These are phyloP conservation scores for Galleria mellonella DNA, from an alignment of 1,140 invertebrate species.

Conservation along the genomic window DNA sequence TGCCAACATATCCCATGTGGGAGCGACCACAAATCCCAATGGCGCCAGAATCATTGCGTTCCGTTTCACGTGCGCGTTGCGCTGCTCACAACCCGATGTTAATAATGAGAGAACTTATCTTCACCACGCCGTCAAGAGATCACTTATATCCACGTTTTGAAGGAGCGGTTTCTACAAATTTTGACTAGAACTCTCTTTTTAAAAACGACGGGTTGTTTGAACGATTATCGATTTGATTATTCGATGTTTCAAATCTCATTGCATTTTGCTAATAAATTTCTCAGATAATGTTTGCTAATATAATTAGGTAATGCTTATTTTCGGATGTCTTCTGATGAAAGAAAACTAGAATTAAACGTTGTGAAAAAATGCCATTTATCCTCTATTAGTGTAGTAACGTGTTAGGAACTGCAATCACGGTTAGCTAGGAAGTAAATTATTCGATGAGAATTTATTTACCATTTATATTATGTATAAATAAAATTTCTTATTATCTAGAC, in stretches of 20 bases:
- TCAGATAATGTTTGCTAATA: background rate
- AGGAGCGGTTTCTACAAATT: background rate
- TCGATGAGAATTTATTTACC: conserved; percentile 20
- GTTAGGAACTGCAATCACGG: conserved; percentile 64
- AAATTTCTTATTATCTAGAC: conserved; percentile 16
- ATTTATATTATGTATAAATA: conserved; percentile 16
- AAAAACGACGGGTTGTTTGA: conserved; percentile 41
- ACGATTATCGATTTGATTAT: conserved; percentile 18
- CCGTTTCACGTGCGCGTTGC: conserved; percentile 30
- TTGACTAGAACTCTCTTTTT: conserved; percentile 25
- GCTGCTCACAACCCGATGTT: conserved; percentile 43
- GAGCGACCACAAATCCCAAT: conserved; percentile 27
- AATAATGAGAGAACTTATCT: conserved; percentile 45
- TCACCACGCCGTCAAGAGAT: conserved; percentile 13
- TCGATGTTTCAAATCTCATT: conserved; percentile 50
- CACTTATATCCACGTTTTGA: background rate
- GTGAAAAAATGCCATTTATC: conserved; percentile 39
- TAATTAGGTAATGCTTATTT: background rate
- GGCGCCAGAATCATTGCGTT: conserved; percentile 22
- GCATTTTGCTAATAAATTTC: conserved; percentile 17
- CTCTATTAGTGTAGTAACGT: conserved; percentile 45
- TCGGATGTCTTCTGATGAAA: conserved; percentile 20
- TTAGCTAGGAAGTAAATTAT: conserved; percentile 47
- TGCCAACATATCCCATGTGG: background rate
- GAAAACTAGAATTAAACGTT: conserved; percentile 42